These are phyloP conservation scores for Nycticorax nycticorax DNA, from an alignment of 2,113 vertebrate species.

Conservation along the genomic window DNA sequence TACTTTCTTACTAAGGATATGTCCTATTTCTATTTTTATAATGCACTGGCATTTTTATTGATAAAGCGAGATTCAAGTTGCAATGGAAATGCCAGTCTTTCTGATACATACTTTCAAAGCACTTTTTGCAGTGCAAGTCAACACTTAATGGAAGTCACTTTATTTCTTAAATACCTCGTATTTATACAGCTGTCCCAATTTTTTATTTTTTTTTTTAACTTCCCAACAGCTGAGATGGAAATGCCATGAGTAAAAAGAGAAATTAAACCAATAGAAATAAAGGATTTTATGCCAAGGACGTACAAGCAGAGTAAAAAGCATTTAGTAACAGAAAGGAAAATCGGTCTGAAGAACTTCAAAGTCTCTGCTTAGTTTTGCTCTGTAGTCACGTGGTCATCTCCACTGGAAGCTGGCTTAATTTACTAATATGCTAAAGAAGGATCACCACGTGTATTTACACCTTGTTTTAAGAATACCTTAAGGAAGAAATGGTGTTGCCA, in stretches of 20 bases:
- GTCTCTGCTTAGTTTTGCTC: background rate
- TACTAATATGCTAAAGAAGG: background rate
- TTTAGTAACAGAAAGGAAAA: background rate
- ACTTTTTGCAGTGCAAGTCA: background rate
- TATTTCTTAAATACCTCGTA: conserved; percentile 19
- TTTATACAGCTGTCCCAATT: conserved; percentile 60
- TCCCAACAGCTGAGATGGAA: conserved; percentile 28
- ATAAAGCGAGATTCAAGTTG: background rate
- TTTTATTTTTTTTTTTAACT: background rate
- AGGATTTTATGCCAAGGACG: background rate
- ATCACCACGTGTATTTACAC: background rate
- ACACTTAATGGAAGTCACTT: conserved; percentile 18
- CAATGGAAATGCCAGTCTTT: background rate
- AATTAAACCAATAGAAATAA: conserved; percentile 2
- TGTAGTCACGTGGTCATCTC: background rate
- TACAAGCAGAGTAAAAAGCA: background rate
- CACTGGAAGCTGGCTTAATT: background rate
- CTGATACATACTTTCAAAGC: background rate
- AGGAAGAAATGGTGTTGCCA: background rate
- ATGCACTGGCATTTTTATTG: background rate
- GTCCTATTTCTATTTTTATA: background rate
- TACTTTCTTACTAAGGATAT: background rate
- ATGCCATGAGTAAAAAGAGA: conserved; percentile 31
- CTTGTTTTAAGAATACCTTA: background rate
- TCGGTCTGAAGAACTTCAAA: background rate